phyloP scores from a whole-genome alignment of 2,888 invertebrate genomes.

The Mylabris sibirica region DNA sequence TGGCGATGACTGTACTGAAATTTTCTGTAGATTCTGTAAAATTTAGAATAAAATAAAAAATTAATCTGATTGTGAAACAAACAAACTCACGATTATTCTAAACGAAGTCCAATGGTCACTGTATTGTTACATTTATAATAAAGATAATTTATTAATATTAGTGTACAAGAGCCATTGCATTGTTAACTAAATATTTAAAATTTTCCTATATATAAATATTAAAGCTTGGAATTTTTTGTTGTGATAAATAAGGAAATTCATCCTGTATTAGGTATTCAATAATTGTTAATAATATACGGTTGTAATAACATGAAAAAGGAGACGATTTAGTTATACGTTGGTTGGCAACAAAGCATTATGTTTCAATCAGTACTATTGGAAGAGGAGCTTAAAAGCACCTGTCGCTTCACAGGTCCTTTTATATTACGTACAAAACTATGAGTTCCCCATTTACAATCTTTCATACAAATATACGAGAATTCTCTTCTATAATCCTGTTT shows the following conservation, averaged over 20 bases:
- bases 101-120: too few relatives aligned
- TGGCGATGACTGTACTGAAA: too few relatives aligned
- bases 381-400: slow-evolving; percentile 35
- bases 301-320: slow-evolving; percentile 7
- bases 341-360: neutral
- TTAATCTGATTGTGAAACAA: too few relatives aligned
- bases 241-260: neutral
- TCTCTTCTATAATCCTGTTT: slow-evolving; percentile 33
- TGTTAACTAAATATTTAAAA: too few relatives aligned
- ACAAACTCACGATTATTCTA: too few relatives aligned
- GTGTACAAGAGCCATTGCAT: too few relatives aligned
- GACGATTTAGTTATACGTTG: slow-evolving; percentile 1
- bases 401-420: slow-evolving; percentile 32
- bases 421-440: slow-evolving; percentile 20
- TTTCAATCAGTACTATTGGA: slow-evolving; percentile 17
- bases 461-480: slow-evolving; percentile 13
- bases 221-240: too few relatives aligned
- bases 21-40: too few relatives aligned
- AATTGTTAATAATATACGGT: neutral
- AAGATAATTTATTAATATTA: too few relatives aligned
- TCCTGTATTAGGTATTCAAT: neutral
- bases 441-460: slow-evolving; percentile 24
- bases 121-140: too few relatives aligned
- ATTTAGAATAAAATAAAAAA: too few relatives aligned
- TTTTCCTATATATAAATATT: too few relatives aligned